Evolutionary conservation across 2,888 invertebrate species (phyloP).

Genomic region (Cryptophagus acutangulus): DNA sequence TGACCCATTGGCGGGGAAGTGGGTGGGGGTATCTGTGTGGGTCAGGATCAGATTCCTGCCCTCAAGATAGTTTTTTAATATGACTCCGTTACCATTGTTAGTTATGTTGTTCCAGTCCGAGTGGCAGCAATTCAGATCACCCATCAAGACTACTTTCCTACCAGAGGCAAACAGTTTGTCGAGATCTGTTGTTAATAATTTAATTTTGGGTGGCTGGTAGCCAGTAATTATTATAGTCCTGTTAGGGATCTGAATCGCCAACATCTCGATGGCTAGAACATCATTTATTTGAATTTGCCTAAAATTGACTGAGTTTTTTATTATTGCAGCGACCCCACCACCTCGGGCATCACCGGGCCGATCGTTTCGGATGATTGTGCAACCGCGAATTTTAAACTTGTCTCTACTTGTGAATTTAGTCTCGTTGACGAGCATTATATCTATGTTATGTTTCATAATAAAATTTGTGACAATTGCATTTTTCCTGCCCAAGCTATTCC

Average conservation of each 20-base stretch:
- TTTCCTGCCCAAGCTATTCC: neutral
- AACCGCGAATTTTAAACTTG: neutral
- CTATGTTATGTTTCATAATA: neutral
- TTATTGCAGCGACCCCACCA: neutral
- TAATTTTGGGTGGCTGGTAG: neutral
- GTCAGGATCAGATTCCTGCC: neutral
- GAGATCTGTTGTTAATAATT: neutral
- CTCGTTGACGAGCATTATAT: neutral
- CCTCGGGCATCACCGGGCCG: neutral
- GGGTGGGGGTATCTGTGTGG: slow-evolving; percentile 6
- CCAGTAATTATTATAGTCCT: neutral
- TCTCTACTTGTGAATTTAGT: slow-evolving; percentile 1
- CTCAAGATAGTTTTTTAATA: neutral
- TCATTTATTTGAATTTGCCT: neutral
- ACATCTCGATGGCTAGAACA: neutral
- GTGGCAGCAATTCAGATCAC: slow-evolving; percentile 9
- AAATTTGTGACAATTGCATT: neutral
- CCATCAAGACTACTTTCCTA: slow-evolving; percentile 7
- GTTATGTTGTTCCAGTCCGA: slow-evolving; percentile 3
- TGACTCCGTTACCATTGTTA: slow-evolving; percentile 8
- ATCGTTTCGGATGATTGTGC: neutral
- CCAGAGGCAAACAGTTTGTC: neutral
- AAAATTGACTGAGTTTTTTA: no score
- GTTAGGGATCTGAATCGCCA: neutral
- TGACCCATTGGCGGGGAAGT: slow-evolving; percentile 6